A percentile compares a stretch with the other conserved stretches of the same genome.
Conservation (phyloP, 2,113 vertebrate species). For the Nymphicus hollandicus region DNA sequence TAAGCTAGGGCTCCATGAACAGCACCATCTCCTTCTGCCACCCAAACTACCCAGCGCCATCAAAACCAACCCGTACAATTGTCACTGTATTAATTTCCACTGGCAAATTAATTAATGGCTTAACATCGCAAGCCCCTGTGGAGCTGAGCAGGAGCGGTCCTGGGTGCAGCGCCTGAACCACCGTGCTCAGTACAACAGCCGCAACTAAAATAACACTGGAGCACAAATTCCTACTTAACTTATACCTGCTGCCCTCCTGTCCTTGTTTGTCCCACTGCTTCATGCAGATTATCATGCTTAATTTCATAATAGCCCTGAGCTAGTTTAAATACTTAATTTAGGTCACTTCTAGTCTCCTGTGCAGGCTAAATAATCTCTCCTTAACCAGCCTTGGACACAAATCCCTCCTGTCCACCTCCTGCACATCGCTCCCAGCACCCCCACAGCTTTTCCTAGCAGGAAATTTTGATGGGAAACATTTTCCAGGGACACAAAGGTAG, state of each 20-base stretch:
- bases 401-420: conserved; percentile 36
- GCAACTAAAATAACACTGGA: neutral
- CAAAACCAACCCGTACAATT: neutral
- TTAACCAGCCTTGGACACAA: conserved; percentile 53
- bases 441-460: neutral
- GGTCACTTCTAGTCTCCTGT: conserved; percentile 60
- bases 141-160: rapidly evolving
- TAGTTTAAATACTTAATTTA: conserved; percentile 72
- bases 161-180: rapidly evolving
- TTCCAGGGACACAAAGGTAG: neutral
- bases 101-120: neutral
- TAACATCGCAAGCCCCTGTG: rapidly evolving
- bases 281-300: conserved; percentile 58
- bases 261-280: conserved; percentile 54
- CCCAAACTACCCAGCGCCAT: neutral
- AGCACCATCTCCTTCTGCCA: neutral
- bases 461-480: neutral
- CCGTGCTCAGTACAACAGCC: neutral
- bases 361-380: conserved; percentile 59
- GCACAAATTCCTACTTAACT: conserved; percentile 36
- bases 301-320: conserved; percentile 70
- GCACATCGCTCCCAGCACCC: neutral
- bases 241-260: conserved; percentile 50
- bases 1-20: neutral
- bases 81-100: rapidly evolving